phyloP scores from a whole-genome alignment of 2,888 invertebrate genomes.

The Pecten maximus region DNA sequence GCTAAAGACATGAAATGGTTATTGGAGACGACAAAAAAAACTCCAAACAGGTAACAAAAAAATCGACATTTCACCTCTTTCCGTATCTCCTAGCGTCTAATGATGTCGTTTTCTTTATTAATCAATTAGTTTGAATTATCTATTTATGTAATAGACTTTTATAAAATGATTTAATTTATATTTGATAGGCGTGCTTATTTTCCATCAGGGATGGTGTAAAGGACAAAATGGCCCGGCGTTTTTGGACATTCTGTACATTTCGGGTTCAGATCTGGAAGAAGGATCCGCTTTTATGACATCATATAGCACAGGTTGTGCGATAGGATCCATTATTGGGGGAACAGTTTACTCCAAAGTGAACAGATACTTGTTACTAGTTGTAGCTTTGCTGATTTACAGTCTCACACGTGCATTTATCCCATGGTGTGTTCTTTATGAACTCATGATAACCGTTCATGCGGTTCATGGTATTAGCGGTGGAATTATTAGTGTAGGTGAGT shows the following conservation, averaged over 20 bases:
- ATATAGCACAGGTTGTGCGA: neutral
- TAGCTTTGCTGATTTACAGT: slow-evolving; percentile 31
- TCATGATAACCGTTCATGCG: slow-evolving; percentile 71
- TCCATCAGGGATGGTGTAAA: neutral
- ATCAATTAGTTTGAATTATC: too few relatives aligned
- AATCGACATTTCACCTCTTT: too few relatives aligned
- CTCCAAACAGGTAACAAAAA: too few relatives aligned
- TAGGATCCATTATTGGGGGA: neutral
- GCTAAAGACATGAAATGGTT: too few relatives aligned
- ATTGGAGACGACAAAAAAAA: too few relatives aligned
- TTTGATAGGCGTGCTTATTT: neutral
- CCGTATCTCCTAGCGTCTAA: too few relatives aligned
- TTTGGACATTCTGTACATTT: neutral
- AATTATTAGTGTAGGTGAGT: slow-evolving; percentile 78
- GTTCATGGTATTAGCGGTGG: slow-evolving; percentile 78
- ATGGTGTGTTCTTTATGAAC: slow-evolving; percentile 74
- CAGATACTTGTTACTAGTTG: slow-evolving; percentile 47
- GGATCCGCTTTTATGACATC: neutral
- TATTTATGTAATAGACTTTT: too few relatives aligned
- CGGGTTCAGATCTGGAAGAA: neutral
- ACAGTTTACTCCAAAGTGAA: slow-evolving; percentile 46
- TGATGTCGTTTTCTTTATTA: too few relatives aligned
- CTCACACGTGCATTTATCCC: slow-evolving; percentile 65
- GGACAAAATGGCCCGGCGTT: neutral
- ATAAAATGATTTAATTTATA: too few relatives aligned